phyloP scores from a whole-genome alignment of 2,113 vertebrate species.

The Thalassarche chlororhynchos region DNA sequence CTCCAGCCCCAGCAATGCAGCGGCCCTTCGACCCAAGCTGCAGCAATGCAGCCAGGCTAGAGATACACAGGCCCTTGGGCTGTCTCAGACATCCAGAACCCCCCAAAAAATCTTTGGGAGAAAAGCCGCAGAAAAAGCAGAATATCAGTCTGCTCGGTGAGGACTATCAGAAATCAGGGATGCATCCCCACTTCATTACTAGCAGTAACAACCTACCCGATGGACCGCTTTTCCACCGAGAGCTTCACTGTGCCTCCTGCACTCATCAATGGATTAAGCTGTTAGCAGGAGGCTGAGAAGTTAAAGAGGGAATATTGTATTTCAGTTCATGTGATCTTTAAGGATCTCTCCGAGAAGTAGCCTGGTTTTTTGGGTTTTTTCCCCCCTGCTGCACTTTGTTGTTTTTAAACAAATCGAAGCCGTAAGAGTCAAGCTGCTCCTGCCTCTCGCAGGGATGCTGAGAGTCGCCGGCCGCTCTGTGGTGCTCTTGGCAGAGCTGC shows the following conservation, averaged over 20 bases:
- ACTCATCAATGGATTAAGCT: conserved; percentile 12
- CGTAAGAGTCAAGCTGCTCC: not conserved
- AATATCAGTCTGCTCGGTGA: rapidly evolving
- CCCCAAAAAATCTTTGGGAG: not conserved
- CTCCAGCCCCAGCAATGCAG: not conserved
- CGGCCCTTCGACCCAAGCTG: not conserved
- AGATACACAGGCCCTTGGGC: not conserved
- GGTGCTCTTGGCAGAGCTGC: not conserved
- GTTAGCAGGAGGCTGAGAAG: conserved; percentile 36
- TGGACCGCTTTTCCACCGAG: rapidly evolving
- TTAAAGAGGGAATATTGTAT: conserved; percentile 41
- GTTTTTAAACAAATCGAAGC: not conserved
- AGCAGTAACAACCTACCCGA: not conserved
- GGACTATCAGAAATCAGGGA: not conserved
- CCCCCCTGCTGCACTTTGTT: not conserved
- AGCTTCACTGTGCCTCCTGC: not conserved
- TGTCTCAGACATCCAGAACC: not conserved
- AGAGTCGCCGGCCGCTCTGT: not conserved
- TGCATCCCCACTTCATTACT: not conserved
- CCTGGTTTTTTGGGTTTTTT: not conserved
- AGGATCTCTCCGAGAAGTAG: not conserved
- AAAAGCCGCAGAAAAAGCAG: not conserved
- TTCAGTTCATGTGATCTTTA: conserved; percentile 18
- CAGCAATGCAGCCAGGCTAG: conserved; percentile 1
- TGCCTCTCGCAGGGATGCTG: not conserved